Evolutionary conservation across 2,113 vertebrate species (phyloP).

Genomic region (Vimba vimba): DNA sequence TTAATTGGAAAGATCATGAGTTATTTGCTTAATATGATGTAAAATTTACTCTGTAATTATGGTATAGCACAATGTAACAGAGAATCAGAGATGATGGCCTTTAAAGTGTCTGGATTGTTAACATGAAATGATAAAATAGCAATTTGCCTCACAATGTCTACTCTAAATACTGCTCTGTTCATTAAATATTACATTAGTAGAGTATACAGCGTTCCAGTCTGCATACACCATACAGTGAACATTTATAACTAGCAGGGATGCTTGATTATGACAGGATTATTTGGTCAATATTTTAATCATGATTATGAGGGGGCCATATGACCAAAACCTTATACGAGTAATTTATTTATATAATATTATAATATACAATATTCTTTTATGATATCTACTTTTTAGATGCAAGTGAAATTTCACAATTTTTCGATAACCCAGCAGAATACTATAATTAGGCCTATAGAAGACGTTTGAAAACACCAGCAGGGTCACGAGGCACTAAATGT

Average conservation of each 20-base stretch:
- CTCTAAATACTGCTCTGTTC: background rate
- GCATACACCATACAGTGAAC: background rate
- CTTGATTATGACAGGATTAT: too few relatives aligned
- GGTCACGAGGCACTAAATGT: too few relatives aligned
- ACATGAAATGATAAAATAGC: background rate
- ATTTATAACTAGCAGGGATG: background rate
- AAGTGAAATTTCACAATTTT: too few relatives aligned
- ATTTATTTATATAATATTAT: too few relatives aligned
- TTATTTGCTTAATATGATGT: background rate
- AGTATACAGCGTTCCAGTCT: background rate
- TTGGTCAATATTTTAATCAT: too few relatives aligned
- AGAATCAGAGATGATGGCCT: background rate
- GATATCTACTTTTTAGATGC: too few relatives aligned
- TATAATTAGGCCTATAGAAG: too few relatives aligned
- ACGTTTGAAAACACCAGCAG: too few relatives aligned
- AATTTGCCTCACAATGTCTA: background rate
- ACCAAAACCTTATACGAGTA: too few relatives aligned
- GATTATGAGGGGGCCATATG: too few relatives aligned
- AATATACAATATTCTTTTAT: too few relatives aligned
- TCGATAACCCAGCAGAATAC: too few relatives aligned
- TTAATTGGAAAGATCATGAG: background rate
- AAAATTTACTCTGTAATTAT: background rate
- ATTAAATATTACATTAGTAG: background rate
- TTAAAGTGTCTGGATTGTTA: background rate
- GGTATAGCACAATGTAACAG: background rate